phyloP scores from a whole-genome alignment of 2,797 vertebrate species.

The Champsocephalus esox region DNA sequence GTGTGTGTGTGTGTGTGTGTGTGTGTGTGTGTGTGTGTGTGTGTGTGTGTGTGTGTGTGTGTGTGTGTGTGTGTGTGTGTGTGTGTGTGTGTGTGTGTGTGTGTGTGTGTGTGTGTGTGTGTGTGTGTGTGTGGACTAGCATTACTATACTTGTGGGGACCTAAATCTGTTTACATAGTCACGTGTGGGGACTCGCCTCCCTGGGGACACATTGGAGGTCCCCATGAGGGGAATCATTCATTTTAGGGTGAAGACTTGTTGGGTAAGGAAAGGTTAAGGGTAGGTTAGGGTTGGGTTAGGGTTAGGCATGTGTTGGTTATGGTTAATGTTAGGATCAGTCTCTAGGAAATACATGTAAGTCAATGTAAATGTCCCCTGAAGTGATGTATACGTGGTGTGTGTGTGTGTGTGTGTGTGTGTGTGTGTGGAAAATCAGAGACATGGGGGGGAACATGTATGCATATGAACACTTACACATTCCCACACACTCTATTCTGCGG shows the following conservation, averaged over 20 bases:
- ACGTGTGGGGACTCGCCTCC: too few species aligned
- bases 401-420: conserved; percentile 20
- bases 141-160: too few species aligned
- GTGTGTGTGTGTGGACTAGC: not conserved
- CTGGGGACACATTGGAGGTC: too few species aligned
- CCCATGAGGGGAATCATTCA: too few species aligned
- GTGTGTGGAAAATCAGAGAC: conserved; percentile 57
- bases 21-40: conserved; percentile 18
- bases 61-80: conserved; percentile 38
- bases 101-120: conserved; percentile 6
- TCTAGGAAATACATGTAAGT: too few species aligned
- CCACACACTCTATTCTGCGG: conserved; percentile 35
- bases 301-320: too few species aligned
- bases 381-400: not conserved
- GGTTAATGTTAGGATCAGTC: too few species aligned
- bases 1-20: conserved; percentile 6
- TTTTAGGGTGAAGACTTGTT: too few species aligned
- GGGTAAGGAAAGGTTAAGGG: too few species aligned
- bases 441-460: conserved; percentile 40
- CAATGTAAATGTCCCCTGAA: too few species aligned
- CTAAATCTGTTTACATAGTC: too few species aligned
- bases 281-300: too few species aligned
- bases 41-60: not conserved
- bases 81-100: conserved; percentile 37
- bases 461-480: conserved; percentile 50